phyloP scores from a whole-genome alignment of 2,888 invertebrate species.

The Aphidius colemani region DNA sequence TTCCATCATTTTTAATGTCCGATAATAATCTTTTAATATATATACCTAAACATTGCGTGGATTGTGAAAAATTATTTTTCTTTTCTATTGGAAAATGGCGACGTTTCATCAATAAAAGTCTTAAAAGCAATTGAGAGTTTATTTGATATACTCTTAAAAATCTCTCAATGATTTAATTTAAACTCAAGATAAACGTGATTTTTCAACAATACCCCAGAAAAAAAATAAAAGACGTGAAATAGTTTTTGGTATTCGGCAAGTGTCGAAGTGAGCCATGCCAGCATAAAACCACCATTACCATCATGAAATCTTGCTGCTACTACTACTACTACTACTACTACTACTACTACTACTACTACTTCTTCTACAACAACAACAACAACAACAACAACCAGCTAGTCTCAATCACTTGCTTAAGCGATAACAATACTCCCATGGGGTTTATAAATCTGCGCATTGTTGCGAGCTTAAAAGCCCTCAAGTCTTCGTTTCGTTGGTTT shows the following conservation, averaged over 20 bases:
- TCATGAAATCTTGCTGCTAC: too few relatives aligned
- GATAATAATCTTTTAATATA: too few relatives aligned
- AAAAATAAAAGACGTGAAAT: conserved; percentile 37
- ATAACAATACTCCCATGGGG: conserved; percentile 56
- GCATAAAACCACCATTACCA: too few relatives aligned
- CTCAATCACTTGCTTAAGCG: conserved; percentile 54
- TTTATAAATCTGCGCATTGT: conserved; percentile 60
- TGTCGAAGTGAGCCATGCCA: conserved; percentile 45
- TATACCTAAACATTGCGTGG: too few relatives aligned
- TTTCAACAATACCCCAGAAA: conserved; percentile 41
- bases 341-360: too few relatives aligned
- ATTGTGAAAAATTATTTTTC: too few relatives aligned
- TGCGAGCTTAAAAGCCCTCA: conserved; percentile 57
- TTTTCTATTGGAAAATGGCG: conserved; percentile 22
- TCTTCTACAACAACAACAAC: too few relatives aligned
- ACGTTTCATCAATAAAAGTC: conserved; percentile 57
- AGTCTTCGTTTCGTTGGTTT: conserved; percentile 10
- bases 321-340: too few relatives aligned
- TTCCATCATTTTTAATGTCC: too few relatives aligned
- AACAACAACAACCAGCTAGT: conserved; percentile 39
- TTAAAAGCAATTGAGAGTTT: conserved; percentile 53
- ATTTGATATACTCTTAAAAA: conserved; percentile 20
- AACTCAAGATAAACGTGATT: conserved; percentile 51
- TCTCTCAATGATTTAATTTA: neutral
- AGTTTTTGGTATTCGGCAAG: conserved; percentile 59